Conservation (phyloP, 1,140 invertebrate genomes). For the Cydia pomonella region DNA sequence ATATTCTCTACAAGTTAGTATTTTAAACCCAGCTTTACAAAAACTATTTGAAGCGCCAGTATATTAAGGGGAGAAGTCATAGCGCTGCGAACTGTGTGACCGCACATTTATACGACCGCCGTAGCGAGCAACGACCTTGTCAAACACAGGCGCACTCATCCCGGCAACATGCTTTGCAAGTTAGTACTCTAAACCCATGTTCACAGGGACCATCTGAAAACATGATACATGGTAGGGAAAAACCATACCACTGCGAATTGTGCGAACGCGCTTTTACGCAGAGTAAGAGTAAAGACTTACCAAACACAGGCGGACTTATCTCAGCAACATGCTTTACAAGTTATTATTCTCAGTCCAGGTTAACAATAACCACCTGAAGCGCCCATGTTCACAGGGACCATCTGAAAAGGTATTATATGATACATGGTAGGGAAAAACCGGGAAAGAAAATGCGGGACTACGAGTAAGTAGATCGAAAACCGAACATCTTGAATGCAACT, state of each 20-base stretch:
- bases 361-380: neutral
- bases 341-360: conserved; percentile 40
- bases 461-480: too few species aligned
- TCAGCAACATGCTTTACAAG: conserved; percentile 74
- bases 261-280: conserved; percentile 74
- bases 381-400: too few species aligned
- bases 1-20: conserved; percentile 72
- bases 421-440: too few species aligned
- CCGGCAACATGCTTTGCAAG: conserved; percentile 74
- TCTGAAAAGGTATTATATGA: too few species aligned
- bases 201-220: too few species aligned
- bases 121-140: conserved; percentile 72
- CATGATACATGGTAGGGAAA: neutral
- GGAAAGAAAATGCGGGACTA: too few species aligned
- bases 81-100: neutral
- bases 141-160: conserved; percentile 70
- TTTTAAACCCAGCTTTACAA: too few species aligned
- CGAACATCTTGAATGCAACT: too few species aligned
- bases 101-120: conserved; percentile 53
- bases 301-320: too few species aligned
- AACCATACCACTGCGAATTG: conserved; percentile 64
- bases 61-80: neutral
- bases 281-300: conserved; percentile 74
- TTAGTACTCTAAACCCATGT: conserved; percentile 43
- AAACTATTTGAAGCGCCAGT: neutral